phyloP scores from a whole-genome alignment of 2,888 invertebrate species.

The Deilephila porcellus region DNA sequence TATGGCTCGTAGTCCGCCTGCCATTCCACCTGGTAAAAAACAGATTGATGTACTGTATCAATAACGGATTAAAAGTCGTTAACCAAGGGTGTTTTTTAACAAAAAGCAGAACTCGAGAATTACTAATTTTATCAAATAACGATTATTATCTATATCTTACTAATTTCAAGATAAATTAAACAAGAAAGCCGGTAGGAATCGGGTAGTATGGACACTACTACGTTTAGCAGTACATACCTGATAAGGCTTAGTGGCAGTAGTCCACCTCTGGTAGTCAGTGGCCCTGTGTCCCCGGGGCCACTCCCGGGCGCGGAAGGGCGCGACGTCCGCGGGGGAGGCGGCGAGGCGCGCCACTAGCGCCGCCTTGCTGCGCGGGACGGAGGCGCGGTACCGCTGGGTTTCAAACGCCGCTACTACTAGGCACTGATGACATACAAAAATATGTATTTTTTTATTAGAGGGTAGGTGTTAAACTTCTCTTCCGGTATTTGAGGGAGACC shows the following conservation, averaged over 20 bases:
- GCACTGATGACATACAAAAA: conserved; percentile 65
- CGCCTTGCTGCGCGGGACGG: conserved; percentile 90
- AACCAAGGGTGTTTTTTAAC: too few relatives aligned
- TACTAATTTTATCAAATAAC: too few relatives aligned
- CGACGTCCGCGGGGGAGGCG: conserved; percentile 80
- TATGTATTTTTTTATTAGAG: too few relatives aligned
- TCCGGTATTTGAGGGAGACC: too few relatives aligned
- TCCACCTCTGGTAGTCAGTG: conserved; percentile 93
- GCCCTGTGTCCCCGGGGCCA: conserved; percentile 95
- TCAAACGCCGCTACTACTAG: conserved; percentile 96
- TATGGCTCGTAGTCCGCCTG: conserved; percentile 96
- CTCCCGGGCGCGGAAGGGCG: conserved; percentile 93
- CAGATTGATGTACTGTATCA: too few relatives aligned
- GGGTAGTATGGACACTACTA: background rate
- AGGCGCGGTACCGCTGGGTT: conserved; percentile 92
- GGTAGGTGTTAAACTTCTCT: too few relatives aligned
- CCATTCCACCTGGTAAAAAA: conserved; percentile 89
- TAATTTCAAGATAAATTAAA: too few relatives aligned
- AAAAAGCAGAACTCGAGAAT: too few relatives aligned
- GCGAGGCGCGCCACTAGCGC: conserved; percentile 90
- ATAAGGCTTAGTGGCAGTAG: conserved; percentile 88
- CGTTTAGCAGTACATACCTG: conserved; percentile 52
- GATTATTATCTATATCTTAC: too few relatives aligned
- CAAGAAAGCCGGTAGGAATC: too few relatives aligned
- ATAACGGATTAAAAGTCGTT: too few relatives aligned